Percentiles rank a stretch among this genome's conserved stretches.
Conservation (phyloP, 2,113 vertebrate species). For the Hippocampus abdominalis region DNA sequence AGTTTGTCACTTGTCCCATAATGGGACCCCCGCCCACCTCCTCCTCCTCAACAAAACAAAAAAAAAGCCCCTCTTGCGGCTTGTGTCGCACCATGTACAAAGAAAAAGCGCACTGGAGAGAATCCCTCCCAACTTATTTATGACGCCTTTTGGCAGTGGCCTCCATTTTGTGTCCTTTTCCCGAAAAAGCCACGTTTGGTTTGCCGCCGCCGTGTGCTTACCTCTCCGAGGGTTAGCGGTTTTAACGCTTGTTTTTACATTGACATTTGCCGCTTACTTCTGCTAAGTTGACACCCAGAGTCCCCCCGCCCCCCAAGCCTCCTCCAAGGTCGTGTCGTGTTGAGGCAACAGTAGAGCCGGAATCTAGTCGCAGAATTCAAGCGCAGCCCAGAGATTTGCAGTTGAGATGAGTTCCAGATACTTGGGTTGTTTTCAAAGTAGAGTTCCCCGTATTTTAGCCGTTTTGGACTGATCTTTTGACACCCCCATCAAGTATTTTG, state of each 20-base stretch:
- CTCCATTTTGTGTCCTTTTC: neutral
- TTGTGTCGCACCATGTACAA: constrained; percentile 43
- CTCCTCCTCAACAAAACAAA: constrained; percentile 5
- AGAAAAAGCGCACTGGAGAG: constrained; percentile 31
- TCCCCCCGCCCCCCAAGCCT: too few species aligned
- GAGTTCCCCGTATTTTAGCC: too few species aligned
- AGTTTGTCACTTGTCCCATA: constrained; percentile 31
- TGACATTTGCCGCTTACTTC: neutral
- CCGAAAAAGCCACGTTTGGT: neutral
- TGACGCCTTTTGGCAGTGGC: neutral
- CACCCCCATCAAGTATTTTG: too few species aligned
- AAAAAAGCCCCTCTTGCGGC: constrained; percentile 24
- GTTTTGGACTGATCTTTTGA: too few species aligned
- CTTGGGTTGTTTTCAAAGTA: too few species aligned
- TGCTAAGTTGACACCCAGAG: neutral
- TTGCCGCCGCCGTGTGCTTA: neutral
- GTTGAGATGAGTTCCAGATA: too few species aligned
- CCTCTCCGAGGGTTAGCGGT: neutral
- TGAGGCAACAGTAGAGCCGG: too few species aligned
- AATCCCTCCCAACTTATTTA: constrained; percentile 31
- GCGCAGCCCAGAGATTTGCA: too few species aligned
- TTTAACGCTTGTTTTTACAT: neutral
- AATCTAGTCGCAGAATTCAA: too few species aligned
- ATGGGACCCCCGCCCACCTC: constrained; percentile 33
- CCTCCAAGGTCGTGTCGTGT: too few species aligned